These are phyloP conservation scores for Tetrao urogallus DNA, from an alignment of 2,113 vertebrate species.

Conservation along the genomic window DNA sequence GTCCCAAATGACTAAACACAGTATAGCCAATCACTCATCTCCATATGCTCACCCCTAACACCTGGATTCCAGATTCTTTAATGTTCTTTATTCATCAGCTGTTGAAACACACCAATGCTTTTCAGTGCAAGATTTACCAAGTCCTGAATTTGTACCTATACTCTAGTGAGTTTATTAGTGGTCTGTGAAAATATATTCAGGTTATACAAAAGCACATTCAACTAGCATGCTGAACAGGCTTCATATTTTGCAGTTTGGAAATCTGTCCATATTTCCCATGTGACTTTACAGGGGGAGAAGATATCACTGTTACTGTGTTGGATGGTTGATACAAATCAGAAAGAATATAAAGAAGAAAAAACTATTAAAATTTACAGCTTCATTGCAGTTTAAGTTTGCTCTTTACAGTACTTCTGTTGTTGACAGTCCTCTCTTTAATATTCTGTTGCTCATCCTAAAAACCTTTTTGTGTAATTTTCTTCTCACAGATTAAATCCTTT, in stretches of 20 bases:
- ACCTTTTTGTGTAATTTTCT: not conserved
- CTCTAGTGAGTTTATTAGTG: not conserved
- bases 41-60: not conserved
- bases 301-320: not conserved
- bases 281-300: not conserved
- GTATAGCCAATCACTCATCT: not conserved
- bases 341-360: not conserved
- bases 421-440: not conserved
- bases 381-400: not conserved
- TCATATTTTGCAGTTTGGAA: constrained; percentile 1
- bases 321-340: not conserved
- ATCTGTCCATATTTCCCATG: not conserved
- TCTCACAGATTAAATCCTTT: not conserved
- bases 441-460: not conserved
- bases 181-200: not conserved
- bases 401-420: not conserved
- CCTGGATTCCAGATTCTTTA: constrained; percentile 37
- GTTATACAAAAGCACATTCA: not conserved
- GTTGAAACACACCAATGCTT: not conserved
- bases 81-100: not conserved
- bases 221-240: not conserved
- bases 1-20: not conserved
- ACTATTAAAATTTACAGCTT: not conserved
- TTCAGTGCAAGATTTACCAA: not conserved
- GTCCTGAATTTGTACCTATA: not conserved